phyloP scores from a whole-genome alignment of 2,797 vertebrate species.

The Poeciliopsis presidionis region DNA sequence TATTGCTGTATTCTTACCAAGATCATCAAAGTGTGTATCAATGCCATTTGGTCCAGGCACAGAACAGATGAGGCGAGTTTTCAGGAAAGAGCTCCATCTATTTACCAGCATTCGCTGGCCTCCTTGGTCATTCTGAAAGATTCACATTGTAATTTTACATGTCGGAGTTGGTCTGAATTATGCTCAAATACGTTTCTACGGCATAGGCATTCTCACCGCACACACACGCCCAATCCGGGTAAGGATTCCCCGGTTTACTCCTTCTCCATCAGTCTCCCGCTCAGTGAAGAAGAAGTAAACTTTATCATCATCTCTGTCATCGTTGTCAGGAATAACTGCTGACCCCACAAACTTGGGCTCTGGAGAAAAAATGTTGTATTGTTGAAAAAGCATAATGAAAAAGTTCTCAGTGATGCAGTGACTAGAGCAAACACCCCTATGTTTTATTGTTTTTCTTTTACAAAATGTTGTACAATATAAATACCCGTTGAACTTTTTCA shows the following conservation, averaged over 20 bases:
- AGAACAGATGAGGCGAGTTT: constrained; percentile 93
- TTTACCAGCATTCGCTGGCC: constrained; percentile 95
- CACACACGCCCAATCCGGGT: constrained; percentile 90
- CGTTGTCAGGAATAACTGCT: constrained; percentile 92
- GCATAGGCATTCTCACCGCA: constrained; percentile 81
- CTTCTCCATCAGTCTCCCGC: constrained; percentile 86
- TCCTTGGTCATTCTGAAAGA: constrained; percentile 91
- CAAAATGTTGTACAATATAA: neutral
- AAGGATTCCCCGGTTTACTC: constrained; percentile 84
- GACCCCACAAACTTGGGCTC: constrained; percentile 94
- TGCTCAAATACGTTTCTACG: neutral
- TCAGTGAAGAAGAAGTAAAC: constrained; percentile 98
- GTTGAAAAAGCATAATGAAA: neutral
- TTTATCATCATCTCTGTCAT: constrained; percentile 94
- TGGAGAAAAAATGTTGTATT: constrained; percentile 52
- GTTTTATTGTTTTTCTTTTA: neutral
- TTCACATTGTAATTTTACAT: constrained; percentile 10
- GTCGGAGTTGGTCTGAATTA: constrained; percentile 1
- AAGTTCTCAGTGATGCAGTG: neutral
- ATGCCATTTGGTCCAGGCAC: constrained; percentile 92
- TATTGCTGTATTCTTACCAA: constrained; percentile 80
- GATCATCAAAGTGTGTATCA: constrained; percentile 94
- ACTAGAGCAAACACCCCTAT: neutral
- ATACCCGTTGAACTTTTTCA: neutral
- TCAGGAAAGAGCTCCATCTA: constrained; percentile 95